These are phyloP conservation scores for Arge pagana DNA, from an alignment of 2,888 invertebrate genomes.

Conservation along the genomic window DNA sequence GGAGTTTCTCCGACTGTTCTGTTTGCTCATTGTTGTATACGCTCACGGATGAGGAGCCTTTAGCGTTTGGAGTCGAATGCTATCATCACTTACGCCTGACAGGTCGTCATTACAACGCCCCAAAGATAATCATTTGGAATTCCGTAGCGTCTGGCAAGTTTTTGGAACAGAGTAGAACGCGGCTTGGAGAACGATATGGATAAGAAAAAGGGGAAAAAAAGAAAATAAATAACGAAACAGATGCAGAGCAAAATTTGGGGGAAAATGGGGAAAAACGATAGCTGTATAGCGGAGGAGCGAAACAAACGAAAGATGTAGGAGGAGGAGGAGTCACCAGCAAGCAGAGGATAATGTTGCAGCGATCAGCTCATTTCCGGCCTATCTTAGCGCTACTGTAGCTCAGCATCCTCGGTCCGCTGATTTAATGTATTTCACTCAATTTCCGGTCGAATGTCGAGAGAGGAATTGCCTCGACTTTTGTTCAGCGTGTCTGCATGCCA, in stretches of 20 bases:
- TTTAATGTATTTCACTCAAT: constrained; percentile 41
- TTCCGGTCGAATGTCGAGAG: constrained; percentile 36
- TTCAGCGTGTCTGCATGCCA: too few species aligned
- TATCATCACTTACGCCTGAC: constrained; percentile 4
- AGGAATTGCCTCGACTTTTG: constrained; percentile 16
- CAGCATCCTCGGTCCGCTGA: constrained; percentile 31
- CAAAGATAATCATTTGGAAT: background rate
- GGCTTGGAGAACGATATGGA: background rate
- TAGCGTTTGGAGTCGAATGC: too few species aligned
- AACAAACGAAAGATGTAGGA: too few species aligned
- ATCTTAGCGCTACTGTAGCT: constrained; percentile 8
- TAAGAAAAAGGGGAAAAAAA: background rate
- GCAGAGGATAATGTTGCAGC: constrained; percentile 20
- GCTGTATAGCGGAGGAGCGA: too few species aligned
- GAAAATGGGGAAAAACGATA: too few species aligned
- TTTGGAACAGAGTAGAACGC: too few species aligned
- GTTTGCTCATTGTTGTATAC: too few species aligned
- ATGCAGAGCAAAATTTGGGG: too few species aligned
- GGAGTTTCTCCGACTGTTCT: too few species aligned
- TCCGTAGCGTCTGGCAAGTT: too few species aligned
- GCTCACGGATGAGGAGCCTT: too few species aligned
- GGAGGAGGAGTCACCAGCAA: too few species aligned
- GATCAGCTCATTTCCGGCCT: constrained; percentile 41
- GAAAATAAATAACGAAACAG: background rate
- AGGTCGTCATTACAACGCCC: constrained; percentile 6